These are phyloP conservation scores for Drosophila funebris DNA, from an alignment of 1,140 invertebrate genomes.

Conservation along the genomic window DNA sequence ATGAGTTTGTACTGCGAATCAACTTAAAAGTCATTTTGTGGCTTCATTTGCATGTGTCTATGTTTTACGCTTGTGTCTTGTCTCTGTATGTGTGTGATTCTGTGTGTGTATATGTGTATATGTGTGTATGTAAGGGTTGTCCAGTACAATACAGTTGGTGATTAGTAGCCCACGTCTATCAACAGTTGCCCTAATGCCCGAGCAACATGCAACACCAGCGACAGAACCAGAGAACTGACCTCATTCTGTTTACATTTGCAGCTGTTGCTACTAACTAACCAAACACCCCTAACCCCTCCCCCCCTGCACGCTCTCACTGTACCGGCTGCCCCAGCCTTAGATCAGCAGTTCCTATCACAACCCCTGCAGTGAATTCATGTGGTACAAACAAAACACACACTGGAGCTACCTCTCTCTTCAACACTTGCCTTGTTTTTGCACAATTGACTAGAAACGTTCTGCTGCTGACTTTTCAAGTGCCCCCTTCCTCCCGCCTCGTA, in stretches of 20 bases:
- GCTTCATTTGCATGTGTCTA: conserved; percentile 69
- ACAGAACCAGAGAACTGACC: conserved; percentile 54
- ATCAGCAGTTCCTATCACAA: background rate
- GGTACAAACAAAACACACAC: background rate
- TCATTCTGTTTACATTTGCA: conserved; percentile 75
- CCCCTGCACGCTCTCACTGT: too few relatives aligned
- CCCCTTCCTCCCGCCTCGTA: background rate
- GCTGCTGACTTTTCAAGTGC: background rate
- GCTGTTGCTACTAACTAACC: conserved; percentile 60
- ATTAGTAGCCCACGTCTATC: conserved; percentile 74
- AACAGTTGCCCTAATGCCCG: conserved; percentile 76
- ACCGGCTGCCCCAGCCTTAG: background rate
- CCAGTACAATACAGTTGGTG: conserved; percentile 53
- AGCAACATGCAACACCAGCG: conserved; percentile 70
- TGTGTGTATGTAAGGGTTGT: background rate
- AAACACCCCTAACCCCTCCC: background rate
- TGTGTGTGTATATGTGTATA: conserved; percentile 10
- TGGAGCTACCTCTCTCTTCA: conserved; percentile 16
- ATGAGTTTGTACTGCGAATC: conserved; percentile 14
- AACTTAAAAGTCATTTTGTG: conserved; percentile 67
- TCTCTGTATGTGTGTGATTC: background rate
- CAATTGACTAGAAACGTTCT: conserved; percentile 44
- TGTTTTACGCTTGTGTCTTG: background rate
- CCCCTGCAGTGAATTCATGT: conserved; percentile 29
- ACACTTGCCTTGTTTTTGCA: conserved; percentile 33